Percentiles rank a stretch among this genome's conserved stretches.
phyloP scores from a whole-genome alignment of 2,113 vertebrate species.

The Micronycteris hirsuta region DNA sequence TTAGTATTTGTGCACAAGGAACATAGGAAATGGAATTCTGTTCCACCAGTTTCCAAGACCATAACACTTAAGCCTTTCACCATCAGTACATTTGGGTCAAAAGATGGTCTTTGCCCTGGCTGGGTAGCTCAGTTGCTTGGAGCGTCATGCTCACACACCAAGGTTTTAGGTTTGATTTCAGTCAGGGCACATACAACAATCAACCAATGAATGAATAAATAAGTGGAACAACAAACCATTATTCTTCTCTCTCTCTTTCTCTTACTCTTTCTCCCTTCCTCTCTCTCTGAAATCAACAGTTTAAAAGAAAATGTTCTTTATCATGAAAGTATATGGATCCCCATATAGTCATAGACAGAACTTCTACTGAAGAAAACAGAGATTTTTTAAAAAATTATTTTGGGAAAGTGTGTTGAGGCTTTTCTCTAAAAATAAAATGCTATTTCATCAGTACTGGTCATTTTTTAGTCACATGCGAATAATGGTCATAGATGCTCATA shows the following conservation, averaged over 20 bases:
- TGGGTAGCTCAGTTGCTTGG: too few relatives aligned
- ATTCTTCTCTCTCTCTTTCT: too few relatives aligned
- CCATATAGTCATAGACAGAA: neutral
- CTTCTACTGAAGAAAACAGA: neutral
- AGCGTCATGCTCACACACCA: too few relatives aligned
- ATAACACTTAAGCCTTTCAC: neutral
- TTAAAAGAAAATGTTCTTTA: neutral
- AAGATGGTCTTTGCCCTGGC: neutral
- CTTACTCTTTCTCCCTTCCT: too few relatives aligned
- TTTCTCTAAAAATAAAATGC: slow-evolving; percentile 51
- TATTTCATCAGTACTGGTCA: slow-evolving; percentile 25
- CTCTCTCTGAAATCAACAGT: too few relatives aligned
- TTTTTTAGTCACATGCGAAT: slow-evolving; percentile 32
- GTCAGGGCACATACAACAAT: too few relatives aligned
- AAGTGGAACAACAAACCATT: too few relatives aligned
- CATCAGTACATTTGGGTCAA: neutral
- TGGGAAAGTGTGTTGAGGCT: slow-evolving; percentile 5
- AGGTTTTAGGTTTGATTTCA: too few relatives aligned
- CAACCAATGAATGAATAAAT: too few relatives aligned
- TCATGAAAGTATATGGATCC: neutral
- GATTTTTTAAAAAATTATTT: neutral
- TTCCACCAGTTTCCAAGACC: neutral
- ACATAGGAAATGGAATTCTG: neutral
- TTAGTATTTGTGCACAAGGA: neutral
- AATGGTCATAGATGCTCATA: slow-evolving; percentile 42